These are phyloP conservation scores for Actinia equina DNA, from an alignment of 64 coral and sea anemone genomes.

Conservation along the genomic window DNA sequence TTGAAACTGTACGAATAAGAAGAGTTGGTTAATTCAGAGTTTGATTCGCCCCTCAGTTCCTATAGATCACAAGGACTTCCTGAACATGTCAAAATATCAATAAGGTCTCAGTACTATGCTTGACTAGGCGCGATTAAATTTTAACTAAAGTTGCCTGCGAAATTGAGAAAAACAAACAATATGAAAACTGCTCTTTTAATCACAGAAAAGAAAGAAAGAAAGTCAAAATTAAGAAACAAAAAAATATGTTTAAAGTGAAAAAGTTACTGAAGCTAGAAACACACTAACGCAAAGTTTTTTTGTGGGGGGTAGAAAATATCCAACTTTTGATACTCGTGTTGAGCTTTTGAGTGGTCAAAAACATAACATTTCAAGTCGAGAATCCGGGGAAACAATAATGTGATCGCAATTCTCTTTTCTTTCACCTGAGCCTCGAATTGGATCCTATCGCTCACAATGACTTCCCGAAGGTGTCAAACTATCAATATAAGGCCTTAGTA, in stretches of 20 bases:
- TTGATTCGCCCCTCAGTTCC: background rate
- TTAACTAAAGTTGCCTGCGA: background rate
- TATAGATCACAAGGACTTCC: constrained; percentile 11
- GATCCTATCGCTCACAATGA: background rate
- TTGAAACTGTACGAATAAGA: background rate
- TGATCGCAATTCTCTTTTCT: no score
- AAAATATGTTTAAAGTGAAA: no score
- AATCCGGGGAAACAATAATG: no score
- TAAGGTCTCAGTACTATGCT: background rate
- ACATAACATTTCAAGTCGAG: no score
- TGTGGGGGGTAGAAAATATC: no score
- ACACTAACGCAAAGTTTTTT: no score
- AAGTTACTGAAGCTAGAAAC: no score
- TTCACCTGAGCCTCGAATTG: background rate
- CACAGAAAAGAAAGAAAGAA: no score
- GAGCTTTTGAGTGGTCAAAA: no score
- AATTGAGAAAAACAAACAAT: background rate
- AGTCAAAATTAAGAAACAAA: no score
- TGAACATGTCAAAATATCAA: background rate
- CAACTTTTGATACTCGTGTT: no score
- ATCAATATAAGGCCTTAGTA: background rate
- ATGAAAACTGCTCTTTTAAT: no score
- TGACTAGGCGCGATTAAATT: constrained; percentile 12
- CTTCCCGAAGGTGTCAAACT: background rate
- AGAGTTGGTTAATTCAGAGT: background rate